A percentile compares a stretch with the other conserved stretches of the same genome.
Evolutionary conservation across 2,113 vertebrate genomes (phyloP).

Genomic region (Connochaetes taurinus): DNA sequence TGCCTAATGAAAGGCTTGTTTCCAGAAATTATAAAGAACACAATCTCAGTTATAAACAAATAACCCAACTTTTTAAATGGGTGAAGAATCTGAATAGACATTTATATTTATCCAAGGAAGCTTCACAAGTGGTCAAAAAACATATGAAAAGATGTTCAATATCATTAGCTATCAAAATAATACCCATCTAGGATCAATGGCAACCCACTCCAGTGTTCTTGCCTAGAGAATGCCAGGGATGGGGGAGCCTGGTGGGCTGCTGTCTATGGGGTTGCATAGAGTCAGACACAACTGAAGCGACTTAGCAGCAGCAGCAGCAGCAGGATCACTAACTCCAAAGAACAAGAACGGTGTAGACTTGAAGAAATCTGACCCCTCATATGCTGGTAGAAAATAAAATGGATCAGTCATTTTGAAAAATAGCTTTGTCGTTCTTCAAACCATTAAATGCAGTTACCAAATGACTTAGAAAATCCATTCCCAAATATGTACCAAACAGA

Average conservation of each 20-base stretch:
- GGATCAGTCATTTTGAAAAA: not conserved
- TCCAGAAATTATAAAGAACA: not conserved
- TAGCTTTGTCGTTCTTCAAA: not conserved
- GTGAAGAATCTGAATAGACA: not conserved
- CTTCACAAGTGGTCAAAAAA: not conserved
- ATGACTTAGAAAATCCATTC: not conserved
- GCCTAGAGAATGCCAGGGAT: too few relatives aligned
- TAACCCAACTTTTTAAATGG: not conserved
- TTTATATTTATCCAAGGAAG: not conserved
- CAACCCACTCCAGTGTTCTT: too few relatives aligned
- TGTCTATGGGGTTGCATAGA: too few relatives aligned
- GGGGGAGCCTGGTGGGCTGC: too few relatives aligned
- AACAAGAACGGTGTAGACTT: not conserved
- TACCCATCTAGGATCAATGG: not conserved
- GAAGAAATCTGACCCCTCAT: not conserved
- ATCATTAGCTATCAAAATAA: not conserved
- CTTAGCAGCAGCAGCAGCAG: too few relatives aligned
- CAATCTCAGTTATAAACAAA: not conserved
- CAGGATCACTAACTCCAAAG: not conserved
- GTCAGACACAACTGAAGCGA: too few relatives aligned
- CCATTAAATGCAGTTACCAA: not conserved
- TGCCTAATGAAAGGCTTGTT: not conserved
- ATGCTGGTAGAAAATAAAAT: not conserved
- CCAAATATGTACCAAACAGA: not conserved
- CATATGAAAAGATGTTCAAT: not conserved